Conservation (phyloP, 2,797 vertebrate species). For the Sciaenops ocellatus region DNA sequence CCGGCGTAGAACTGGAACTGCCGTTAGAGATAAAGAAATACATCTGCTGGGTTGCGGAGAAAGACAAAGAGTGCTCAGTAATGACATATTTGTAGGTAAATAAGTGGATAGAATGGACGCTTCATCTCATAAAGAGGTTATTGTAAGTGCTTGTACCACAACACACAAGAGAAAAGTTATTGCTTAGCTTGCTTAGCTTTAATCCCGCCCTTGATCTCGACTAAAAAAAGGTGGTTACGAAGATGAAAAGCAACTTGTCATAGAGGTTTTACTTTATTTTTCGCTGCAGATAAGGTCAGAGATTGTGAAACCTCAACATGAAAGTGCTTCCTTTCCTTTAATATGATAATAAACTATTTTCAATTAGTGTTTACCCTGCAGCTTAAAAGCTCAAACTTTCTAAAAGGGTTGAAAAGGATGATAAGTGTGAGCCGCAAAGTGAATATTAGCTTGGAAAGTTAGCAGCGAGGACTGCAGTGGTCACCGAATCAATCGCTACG, state of each 20-base stretch:
- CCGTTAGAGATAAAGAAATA: constrained; percentile 45
- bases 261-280: constrained; percentile 60
- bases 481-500: constrained; percentile 48
- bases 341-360: constrained; percentile 71
- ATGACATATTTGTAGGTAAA: constrained; percentile 2
- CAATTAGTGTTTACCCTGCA: constrained; percentile 72
- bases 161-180: constrained; percentile 5
- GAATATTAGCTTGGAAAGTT: constrained; percentile 45
- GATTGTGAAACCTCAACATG: constrained; percentile 54
- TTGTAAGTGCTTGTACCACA: background rate
- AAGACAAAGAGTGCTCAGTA: background rate
- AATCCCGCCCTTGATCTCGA: constrained; percentile 43
- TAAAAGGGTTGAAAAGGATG: constrained; percentile 53
- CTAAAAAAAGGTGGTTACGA: constrained; percentile 43
- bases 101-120: background rate
- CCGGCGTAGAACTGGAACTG: constrained; percentile 37
- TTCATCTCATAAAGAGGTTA: constrained; percentile 5
- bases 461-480: constrained; percentile 16
- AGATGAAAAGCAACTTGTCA: constrained; percentile 65
- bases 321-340: constrained; percentile 67
- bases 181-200: constrained; percentile 27
- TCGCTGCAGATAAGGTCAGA: constrained; percentile 68
- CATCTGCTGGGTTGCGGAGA: constrained; percentile 20
- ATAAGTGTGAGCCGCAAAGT: constrained; percentile 43
- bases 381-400: constrained; percentile 58